phyloP scores from a whole-genome alignment of 1,140 invertebrate genomes.

The Hermetia illucens region DNA sequence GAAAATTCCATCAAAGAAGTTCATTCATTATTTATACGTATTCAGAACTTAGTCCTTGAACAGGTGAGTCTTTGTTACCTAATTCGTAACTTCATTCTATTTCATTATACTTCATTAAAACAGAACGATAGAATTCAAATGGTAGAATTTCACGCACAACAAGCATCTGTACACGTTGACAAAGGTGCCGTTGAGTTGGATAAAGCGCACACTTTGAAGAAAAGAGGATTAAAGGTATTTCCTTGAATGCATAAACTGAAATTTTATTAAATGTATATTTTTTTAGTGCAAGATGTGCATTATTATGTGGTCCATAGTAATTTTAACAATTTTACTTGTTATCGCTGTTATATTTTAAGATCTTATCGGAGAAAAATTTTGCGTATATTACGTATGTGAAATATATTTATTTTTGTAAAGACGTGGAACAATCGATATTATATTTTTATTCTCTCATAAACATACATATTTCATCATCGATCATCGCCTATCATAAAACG shows the following conservation, averaged over 20 bases:
- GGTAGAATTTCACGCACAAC: conserved; percentile 28
- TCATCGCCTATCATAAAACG: too few relatives aligned
- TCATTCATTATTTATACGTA: conserved; percentile 25
- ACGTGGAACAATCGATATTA: too few relatives aligned
- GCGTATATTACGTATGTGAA: too few relatives aligned
- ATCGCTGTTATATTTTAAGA: not conserved
- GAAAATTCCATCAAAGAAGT: conserved; percentile 30
- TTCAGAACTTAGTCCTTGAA: conserved; percentile 26
- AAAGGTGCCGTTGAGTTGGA: conserved; percentile 23
- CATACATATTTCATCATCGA: too few relatives aligned
- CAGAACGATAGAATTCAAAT: conserved; percentile 24
- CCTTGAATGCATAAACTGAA: not conserved
- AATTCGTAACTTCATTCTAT: not conserved
- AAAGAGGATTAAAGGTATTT: conserved; percentile 22
- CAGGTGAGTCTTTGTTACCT: conserved; percentile 11
- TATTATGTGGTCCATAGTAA: not conserved
- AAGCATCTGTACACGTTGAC: conserved; percentile 21
- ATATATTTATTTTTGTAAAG: too few relatives aligned
- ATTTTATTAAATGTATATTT: not conserved
- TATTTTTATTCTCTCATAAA: too few relatives aligned
- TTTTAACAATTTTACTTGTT: not conserved
- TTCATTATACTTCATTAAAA: conserved; percentile 1
- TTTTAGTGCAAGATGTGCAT: not conserved
- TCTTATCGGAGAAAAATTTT: too few relatives aligned
- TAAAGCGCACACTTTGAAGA: conserved; percentile 20